Evolutionary conservation across 1,140 invertebrate species (phyloP), one percentile per base, ranked within the genome.

Genomic region (Ladona fulva): DNA sequence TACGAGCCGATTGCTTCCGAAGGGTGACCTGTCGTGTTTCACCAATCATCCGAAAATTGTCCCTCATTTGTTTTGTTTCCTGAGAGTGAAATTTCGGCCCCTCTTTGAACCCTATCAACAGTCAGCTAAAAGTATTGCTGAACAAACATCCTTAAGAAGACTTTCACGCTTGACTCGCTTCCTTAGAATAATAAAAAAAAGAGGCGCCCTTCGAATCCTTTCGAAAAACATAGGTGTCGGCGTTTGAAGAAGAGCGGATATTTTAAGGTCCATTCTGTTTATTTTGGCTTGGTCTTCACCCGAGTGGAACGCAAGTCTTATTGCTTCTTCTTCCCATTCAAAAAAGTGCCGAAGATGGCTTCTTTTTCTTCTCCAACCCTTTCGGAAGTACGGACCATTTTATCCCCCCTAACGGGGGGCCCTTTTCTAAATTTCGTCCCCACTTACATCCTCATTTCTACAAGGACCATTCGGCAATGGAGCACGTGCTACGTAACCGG

Each of bases 401-500:
- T 1, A 66, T 22, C 52, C 52, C 52, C 52, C 52, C n/a, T 66
- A 19, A 3, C 3, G 52, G 14, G n/a, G 12, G 12, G 52, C 14
- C 52, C 52, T 22, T 66, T 12, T 66, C 29, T 37, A 1, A 37
- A 37, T 37, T 37, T 8, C 29, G 29, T 37, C 3, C 52, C 52
- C n/a, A 19, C 52, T 66, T 22, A 19, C 52, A 22, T 3, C 52
- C 52, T 66, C 52, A 19, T 66, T 12, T 12, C 52, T 12, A 3
- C n/a, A 22, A 66, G n/a, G n/a, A 66, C 52, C 52, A 12, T 66
- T 16, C n/a, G 3, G 12, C 52, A 3, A 66, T 3, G 52, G 52
- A 66, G 52, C 52, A 66, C 52, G 52, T 66, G 52, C 52, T 66
- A 22, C 52, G 52, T 66, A 66, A 66, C n/a, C 52, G 52, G 52